Evolutionary conservation across 2,888 invertebrate genomes (phyloP), one percentile per base, ranked within the genome.

Genomic region (Bimastos eiseni): DNA sequence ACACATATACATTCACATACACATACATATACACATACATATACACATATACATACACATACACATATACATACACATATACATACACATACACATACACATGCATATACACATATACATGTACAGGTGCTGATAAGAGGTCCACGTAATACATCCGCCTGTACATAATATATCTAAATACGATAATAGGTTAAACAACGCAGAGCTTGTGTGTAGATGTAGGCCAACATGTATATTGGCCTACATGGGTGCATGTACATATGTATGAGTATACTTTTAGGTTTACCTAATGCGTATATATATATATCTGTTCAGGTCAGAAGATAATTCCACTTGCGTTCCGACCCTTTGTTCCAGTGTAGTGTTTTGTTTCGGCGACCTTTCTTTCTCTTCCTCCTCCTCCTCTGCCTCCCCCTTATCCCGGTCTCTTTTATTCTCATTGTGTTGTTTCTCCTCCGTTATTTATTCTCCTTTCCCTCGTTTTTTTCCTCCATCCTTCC

Each of bases 241-340:
- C n/a, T 70, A 17, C 30, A 70, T 70, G 21, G 1, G 41, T 41
- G 41, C 21, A 70, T n/a, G 70, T 70, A 44, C 19, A 49, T 11
- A 49, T 49, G 49, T 49, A 49, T 49, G 4, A 0, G 49, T 49
- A 49, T 41, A 49, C 24, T 49, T 49, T 6, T 1, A 21, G 49
- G 4, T 21, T 21, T 41, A 41, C 41, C 15, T 11, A 41, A 30
- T 55, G 11, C n/a, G 17, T 17, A n/a, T 6, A 13, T n/a, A 1
- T n/a, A 70, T 70, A 30, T n/a, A 70, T 70, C 19, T 70, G 30
- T 70, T 30, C 70, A n/a, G 70, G 70, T 70, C 70, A 70, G n/a
- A 70, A 70, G 70, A 70, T 70, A 70, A 70, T 30, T 70, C 70
- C 70, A 70, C 70, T 70, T 70, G 70, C 70, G 70, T 70, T 70